Base-by-base conservation (phyloP, 2,888 invertebrate species). In the Hypolimnas misippus region DNA sequence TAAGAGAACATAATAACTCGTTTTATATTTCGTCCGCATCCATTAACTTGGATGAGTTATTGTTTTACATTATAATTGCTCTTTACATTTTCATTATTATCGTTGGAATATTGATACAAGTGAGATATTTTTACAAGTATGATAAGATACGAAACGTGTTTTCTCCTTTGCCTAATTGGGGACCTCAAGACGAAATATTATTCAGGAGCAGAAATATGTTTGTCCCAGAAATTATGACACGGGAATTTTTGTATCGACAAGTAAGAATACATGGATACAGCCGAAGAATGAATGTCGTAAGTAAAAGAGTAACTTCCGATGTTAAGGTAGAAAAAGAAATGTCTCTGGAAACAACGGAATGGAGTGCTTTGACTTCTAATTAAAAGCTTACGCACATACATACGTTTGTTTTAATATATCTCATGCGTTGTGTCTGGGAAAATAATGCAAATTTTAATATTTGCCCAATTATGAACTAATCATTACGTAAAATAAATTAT, bases 221-320 rank as follows among this genome's bases (percentile, higher is more conserved):
- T 74, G 82, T 87, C 0, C 89, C 92, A 0, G 87, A 92, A 77
- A 87, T 91, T 70, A 92, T 92, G 92, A 92, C 92, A 0, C 82
- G 89, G 62, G 92, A 92, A 68, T 92, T 92, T 78, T 69, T 92
- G 46, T 92, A 92, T 63, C 76, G 92, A 56, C 92, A 92, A 82
- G 84, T 89, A 1, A 82, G 85, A 65, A 86, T 90, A 62, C 81
- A 82, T 38, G 87, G 87, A 0, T 87, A 86, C 70, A 74, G 70
- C 6, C 56, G 42, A 17, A 63, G 49, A 52, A 57, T n/a, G 12
- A 58, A 51, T 25, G 29, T 19, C 6, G 25, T 58, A 57, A 14
- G 17, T 19, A 44, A 68, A 17, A 56, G 59, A 25, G 3, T n/a
- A 4, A 29, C 2, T 49, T 1, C 33, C n/a, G 29, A 62, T 49